phyloP scores from a whole-genome alignment of 2,888 invertebrate species.

The Lithophane leautieri region DNA sequence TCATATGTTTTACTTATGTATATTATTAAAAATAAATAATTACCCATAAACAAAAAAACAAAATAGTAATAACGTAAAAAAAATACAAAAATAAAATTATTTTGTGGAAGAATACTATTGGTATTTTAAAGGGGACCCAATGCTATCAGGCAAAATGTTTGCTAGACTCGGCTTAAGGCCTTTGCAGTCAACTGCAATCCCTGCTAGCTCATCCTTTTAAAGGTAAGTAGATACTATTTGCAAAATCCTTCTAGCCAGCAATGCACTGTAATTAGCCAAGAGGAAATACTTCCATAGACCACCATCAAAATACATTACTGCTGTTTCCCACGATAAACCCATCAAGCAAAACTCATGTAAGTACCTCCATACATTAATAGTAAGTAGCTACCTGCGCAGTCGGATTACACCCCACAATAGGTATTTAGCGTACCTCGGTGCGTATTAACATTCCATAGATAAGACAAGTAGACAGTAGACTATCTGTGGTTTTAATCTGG shows the following conservation, averaged over 20 bases:
- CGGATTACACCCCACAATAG: conserved; percentile 56
- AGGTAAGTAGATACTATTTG: not conserved
- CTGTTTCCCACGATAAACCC: conserved; percentile 13
- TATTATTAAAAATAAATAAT: too few relatives aligned
- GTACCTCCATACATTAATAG: conserved; percentile 9
- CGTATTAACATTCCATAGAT: conserved; percentile 74
- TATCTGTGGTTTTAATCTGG: conserved; percentile 58
- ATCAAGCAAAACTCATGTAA: conserved; percentile 3
- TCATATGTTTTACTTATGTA: too few relatives aligned
- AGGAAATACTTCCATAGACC: conserved; percentile 2
- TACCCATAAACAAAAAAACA: too few relatives aligned
- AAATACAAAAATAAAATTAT: too few relatives aligned
- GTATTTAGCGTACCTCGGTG: conserved; percentile 54
- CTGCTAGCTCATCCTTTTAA: not conserved
- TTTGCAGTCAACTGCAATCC: too few relatives aligned
- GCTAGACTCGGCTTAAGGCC: too few relatives aligned
- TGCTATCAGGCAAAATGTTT: too few relatives aligned
- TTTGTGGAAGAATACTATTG: too few relatives aligned
- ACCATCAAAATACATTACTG: not conserved
- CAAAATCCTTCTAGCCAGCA: not conserved
- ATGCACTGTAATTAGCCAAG: not conserved
- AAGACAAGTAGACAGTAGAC: conserved; percentile 65
- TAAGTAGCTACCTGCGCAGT: conserved; percentile 24
- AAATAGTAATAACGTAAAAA: too few relatives aligned
- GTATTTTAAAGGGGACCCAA: too few relatives aligned